Percentiles rank a stretch among this genome's conserved stretches.
Evolutionary conservation across 2,888 invertebrate genomes (phyloP).

Genomic region (Synanthedon tipuliformis): DNA sequence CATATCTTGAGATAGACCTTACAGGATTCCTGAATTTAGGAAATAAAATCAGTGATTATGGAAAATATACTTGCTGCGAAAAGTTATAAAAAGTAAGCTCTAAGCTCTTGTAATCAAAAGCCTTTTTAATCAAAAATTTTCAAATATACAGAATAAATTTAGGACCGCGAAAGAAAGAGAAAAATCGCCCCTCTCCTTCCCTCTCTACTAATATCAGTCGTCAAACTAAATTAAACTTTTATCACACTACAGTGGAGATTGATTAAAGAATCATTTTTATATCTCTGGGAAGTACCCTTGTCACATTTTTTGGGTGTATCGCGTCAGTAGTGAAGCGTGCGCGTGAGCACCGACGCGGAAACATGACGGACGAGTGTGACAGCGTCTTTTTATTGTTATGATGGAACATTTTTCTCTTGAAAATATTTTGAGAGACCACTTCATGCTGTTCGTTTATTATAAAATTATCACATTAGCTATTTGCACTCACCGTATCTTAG

Average conservation of each 20-base stretch:
- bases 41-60: too few species aligned
- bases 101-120: too few species aligned
- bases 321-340: constrained; percentile 16
- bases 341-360: constrained; percentile 26
- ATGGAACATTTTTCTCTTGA: constrained; percentile 10
- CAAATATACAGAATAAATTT: too few species aligned
- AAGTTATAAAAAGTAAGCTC: too few species aligned
- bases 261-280: constrained; percentile 3
- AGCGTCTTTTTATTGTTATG: constrained; percentile 9
- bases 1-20: too few species aligned
- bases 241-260: constrained; percentile 1
- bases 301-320: constrained; percentile 11
- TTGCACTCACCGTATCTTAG: too few species aligned
- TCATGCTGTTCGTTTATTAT: not conserved
- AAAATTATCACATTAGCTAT: too few species aligned
- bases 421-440: constrained; percentile 1
- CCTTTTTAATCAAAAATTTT: too few species aligned
- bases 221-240: not conserved
- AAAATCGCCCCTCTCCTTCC: not conserved
- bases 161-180: too few species aligned
- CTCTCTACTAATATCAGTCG: not conserved
- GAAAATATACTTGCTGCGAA: too few species aligned
- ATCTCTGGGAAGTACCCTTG: constrained; percentile 13
- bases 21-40: too few species aligned
- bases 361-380: constrained; percentile 14